Percentiles rank a stretch among this genome's conserved stretches.
These are phyloP conservation scores for Pachyramphus minor DNA, from an alignment of 2,113 vertebrate species.

Conservation along the genomic window DNA sequence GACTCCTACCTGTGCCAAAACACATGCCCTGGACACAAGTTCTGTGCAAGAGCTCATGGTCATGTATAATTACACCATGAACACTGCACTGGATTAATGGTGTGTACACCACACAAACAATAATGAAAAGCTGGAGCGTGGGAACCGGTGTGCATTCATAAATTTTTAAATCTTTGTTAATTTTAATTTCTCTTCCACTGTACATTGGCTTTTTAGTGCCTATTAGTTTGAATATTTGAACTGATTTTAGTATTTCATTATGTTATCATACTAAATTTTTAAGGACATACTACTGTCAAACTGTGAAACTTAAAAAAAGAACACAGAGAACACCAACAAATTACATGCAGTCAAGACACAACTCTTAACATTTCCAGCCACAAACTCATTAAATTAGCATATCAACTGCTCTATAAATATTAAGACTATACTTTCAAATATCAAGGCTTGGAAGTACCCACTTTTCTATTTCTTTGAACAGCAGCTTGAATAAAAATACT, in stretches of 20 bases:
- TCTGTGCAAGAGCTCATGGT: background rate
- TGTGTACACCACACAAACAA: background rate
- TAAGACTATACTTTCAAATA: background rate
- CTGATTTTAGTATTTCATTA: background rate
- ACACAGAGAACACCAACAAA: background rate
- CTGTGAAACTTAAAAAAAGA: background rate
- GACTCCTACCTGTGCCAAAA: background rate
- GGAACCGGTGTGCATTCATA: rapidly evolving
- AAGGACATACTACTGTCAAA: background rate
- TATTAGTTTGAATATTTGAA: background rate
- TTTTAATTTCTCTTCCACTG: background rate
- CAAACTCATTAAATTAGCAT: background rate
- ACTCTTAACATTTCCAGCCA: background rate
- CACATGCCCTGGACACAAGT: background rate
- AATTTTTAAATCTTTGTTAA: background rate
- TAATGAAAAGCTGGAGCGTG: background rate
- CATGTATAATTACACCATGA: background rate
- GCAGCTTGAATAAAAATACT: background rate
- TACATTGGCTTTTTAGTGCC: background rate
- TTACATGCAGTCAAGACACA: background rate
- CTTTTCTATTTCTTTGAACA: rapidly evolving
- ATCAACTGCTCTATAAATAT: background rate
- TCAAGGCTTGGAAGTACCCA: background rate
- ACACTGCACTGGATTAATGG: background rate
- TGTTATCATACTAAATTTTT: background rate